phyloP scores from a whole-genome alignment of 2,888 invertebrate species.

The Pyrgus malvae region DNA sequence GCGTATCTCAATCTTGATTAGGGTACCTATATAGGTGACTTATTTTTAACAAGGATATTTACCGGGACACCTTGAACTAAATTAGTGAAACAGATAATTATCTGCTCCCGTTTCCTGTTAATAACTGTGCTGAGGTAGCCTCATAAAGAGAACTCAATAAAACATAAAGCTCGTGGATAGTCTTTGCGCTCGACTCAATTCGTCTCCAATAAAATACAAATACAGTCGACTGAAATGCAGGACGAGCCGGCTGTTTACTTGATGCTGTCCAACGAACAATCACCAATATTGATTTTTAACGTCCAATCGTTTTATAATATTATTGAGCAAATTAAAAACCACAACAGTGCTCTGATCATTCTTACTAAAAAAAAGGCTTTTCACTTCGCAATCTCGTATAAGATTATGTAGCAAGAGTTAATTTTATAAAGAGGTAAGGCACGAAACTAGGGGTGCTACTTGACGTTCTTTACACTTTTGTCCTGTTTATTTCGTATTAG shows the following conservation, averaged over 20 bases:
- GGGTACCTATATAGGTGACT: too few species aligned
- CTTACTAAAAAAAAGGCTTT: background rate
- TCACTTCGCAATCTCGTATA: too few species aligned
- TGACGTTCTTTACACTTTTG: too few species aligned
- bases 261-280: conserved; percentile 60
- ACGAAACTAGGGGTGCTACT: too few species aligned
- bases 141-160: conserved; percentile 71
- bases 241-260: conserved; percentile 70
- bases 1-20: too few species aligned
- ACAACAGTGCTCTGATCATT: background rate
- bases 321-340: conserved; percentile 61
- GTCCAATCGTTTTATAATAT: conserved; percentile 68
- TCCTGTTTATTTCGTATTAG: too few species aligned
- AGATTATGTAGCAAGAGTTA: too few species aligned
- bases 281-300: conserved; percentile 74
- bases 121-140: conserved; percentile 54
- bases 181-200: conserved; percentile 52
- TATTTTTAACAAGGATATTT: too few species aligned
- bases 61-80: background rate
- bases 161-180: conserved; percentile 60
- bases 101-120: conserved; percentile 46
- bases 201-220: conserved; percentile 76
- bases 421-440: too few species aligned
- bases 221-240: conserved; percentile 77
- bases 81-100: conserved; percentile 46